phyloP scores from a whole-genome alignment of 37 sponge, comb jelly and placozoan genomes.

The Spongilla lacustris region DNA sequence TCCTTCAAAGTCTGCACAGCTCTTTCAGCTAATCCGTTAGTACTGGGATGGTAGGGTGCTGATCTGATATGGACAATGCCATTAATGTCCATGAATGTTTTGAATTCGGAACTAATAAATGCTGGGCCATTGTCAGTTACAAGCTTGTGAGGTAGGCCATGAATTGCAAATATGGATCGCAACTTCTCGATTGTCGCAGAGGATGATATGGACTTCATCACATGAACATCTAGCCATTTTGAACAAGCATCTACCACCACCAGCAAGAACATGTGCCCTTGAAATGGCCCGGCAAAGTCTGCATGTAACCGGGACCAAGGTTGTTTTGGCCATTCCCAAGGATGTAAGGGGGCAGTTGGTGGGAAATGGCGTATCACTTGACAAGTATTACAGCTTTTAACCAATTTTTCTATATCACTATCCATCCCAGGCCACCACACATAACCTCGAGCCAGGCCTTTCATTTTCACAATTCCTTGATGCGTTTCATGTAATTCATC shows the following conservation, averaged over 20 bases:
- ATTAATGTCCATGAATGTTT: neutral
- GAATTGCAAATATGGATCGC: constrained; percentile 8
- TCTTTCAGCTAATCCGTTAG: constrained; percentile 61
- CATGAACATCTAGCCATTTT: constrained; percentile 12
- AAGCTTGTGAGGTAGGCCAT: constrained; percentile 17
- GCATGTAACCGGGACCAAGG: constrained; percentile 25
- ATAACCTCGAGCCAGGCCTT: constrained; percentile 20
- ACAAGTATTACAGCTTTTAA: neutral
- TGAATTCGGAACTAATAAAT: constrained; percentile 18
- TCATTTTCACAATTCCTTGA: constrained; percentile 25
- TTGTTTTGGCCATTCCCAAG: constrained; percentile 13
- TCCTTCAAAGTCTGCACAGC: constrained; percentile 45
- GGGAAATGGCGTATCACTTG: neutral
- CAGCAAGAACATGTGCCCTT: constrained; percentile 2
- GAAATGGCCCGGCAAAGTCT: constrained; percentile 20
- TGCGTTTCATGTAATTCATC: constrained; percentile 36
- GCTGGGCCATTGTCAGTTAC: constrained; percentile 34
- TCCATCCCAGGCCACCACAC: constrained; percentile 60
- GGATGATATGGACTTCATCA: constrained; percentile 17
- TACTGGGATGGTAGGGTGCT: constrained; percentile 19
- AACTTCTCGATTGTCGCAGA: constrained; percentile 18
- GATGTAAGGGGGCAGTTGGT: neutral
- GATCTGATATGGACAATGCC: constrained; percentile 5
- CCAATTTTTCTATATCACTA: constrained; percentile 15
- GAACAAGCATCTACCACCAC: constrained; percentile 11